Base-by-base conservation (phyloP, 2,797 vertebrate genomes). In the Podarcis siculus region DNA sequence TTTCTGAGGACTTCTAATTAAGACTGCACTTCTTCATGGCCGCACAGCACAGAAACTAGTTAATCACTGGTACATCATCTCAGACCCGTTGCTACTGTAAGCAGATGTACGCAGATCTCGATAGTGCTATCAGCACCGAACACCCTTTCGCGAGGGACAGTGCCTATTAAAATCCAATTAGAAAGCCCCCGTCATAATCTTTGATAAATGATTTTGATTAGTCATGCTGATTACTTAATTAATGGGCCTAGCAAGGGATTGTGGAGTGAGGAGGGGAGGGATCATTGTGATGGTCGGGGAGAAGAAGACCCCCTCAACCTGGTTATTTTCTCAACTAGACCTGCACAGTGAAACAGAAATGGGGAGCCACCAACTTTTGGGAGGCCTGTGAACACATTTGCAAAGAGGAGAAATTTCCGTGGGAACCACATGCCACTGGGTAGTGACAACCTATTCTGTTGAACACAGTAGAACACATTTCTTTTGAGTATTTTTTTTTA, bases 151-250 rank as follows among this genome's bases (percentile, higher is more conserved):
- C 30, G 73, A 15, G 83, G 42, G 79, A 85, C n/a, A 23, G 64
- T 81, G 88, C 69, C 88, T 80, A 89, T 89, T 89, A 89, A 89
- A 85, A 85, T 85, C 83, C 66, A 89, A 89, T 89, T 89, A 85
- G 78, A 55, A 81, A 85, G 83, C 42, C 71, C 32, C 58, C 32
- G 83, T 67, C 83, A 80, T 85, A 85, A 85, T 85, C 71, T 85
- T 76, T 85, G 83, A 89, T 81, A 76, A 81, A 85, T 85, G 78
- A 64, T n/a, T 85, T 85, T 85, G 88, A 85, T 89, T 67, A 85
- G 88, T 81, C 61, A 66, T 30, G 61, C 83, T 85, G 83, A 85
- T 85, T 85, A 81, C 39, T 85, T 85, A 85, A 85, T 85, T 85
- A 85, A 76, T 82, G 69, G 39, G 69, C 73, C 80, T 81, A 55